Percentiles rank a stretch among this genome's conserved stretches.
phyloP scores from a whole-genome alignment of 2,113 vertebrate species.

The Tricholaema leucomelas region DNA sequence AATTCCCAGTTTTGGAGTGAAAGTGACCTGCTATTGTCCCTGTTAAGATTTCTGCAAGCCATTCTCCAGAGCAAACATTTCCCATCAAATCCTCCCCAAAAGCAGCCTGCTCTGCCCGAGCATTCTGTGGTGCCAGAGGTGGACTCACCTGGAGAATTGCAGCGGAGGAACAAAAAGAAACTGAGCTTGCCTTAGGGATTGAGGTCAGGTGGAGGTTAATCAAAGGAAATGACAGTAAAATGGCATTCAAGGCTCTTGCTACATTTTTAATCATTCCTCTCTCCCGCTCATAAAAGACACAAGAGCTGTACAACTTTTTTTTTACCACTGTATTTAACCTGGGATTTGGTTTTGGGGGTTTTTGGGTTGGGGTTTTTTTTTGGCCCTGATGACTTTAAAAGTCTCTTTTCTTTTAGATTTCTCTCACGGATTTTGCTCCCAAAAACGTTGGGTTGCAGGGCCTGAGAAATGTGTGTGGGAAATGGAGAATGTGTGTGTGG shows the following conservation, averaged over 20 bases:
- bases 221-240: slow-evolving; percentile 81
- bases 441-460: neutral
- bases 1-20: neutral
- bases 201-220: slow-evolving; percentile 81
- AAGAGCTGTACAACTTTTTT: slow-evolving; percentile 38
- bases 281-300: slow-evolving; percentile 2
- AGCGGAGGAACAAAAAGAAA: slow-evolving; percentile 73
- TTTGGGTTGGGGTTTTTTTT: neutral
- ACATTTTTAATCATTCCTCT: slow-evolving; percentile 73
- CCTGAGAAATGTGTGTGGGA: slow-evolving; percentile 47
- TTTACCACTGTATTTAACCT: neutral
- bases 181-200: slow-evolving; percentile 70
- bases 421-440: neutral
- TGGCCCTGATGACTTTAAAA: slow-evolving; percentile 6
- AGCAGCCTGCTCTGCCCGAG: neutral
- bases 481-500: slow-evolving; percentile 26
- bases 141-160: slow-evolving; percentile 63
- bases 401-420: neutral
- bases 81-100: neutral
- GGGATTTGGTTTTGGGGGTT: neutral
- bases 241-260: slow-evolving; percentile 69
- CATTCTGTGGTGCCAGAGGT: neutral
- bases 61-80: neutral
- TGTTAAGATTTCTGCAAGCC: neutral
- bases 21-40: neutral